phyloP scores from a whole-genome alignment of 2,888 invertebrate genomes.

The Agonopterix subpropinquella region DNA sequence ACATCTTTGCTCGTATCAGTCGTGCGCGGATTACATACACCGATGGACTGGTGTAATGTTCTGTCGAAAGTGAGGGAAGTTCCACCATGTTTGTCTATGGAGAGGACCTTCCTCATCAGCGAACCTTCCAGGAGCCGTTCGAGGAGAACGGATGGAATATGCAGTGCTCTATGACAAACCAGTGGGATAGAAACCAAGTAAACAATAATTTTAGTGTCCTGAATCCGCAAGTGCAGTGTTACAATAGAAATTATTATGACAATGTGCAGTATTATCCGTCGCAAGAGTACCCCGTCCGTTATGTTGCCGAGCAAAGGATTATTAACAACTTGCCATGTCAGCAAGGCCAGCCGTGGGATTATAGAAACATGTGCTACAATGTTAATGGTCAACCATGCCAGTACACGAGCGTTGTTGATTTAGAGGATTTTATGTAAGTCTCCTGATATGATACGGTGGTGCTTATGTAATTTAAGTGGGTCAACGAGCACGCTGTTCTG shows the following conservation, averaged over 20 bases:
- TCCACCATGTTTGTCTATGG: constrained; percentile 45
- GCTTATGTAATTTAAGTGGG: no score
- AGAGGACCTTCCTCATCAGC: constrained; percentile 36
- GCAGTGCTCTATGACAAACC: constrained; percentile 48
- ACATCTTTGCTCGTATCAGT: constrained; percentile 67
- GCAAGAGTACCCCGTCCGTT: constrained; percentile 16
- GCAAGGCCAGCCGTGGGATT: constrained; percentile 74
- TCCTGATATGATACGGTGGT: background rate
- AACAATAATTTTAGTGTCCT: constrained; percentile 35
- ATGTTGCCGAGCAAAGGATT: constrained; percentile 28
- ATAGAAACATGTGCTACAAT: constrained; percentile 79
- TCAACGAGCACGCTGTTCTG: no score
- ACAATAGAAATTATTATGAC: constrained; percentile 30
- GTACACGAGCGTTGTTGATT: constrained; percentile 79
- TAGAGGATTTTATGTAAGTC: constrained; percentile 87
- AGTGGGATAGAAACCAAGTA: constrained; percentile 39
- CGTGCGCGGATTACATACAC: constrained; percentile 56
- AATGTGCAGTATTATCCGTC: constrained; percentile 30
- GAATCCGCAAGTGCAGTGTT: constrained; percentile 43
- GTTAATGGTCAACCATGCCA: constrained; percentile 80
- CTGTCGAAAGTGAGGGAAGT: constrained; percentile 22
- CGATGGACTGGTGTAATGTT: constrained; percentile 57
- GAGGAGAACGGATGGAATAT: constrained; percentile 47
- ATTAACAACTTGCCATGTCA: constrained; percentile 65
- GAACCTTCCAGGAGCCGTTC: constrained; percentile 35